Evolutionary conservation across 2,113 vertebrate genomes (phyloP).

Genomic region (Anhinga rufa): DNA sequence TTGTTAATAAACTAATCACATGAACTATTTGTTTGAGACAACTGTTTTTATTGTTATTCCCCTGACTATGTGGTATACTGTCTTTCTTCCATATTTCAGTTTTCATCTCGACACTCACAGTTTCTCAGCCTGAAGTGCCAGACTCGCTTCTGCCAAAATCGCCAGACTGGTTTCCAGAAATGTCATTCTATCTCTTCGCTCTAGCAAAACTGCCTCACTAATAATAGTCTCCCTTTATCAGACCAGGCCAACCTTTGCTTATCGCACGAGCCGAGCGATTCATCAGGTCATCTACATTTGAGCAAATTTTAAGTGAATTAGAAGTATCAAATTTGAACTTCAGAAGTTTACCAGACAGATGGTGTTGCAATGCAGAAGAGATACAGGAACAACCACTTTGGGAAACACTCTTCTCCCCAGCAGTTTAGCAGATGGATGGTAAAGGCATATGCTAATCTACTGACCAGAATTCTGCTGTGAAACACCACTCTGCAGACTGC

Average conservation of each 20-base stretch:
- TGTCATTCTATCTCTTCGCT: neutral
- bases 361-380: neutral
- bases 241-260: neutral
- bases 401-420: neutral
- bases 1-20: neutral
- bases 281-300: accelerated
- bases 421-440: neutral
- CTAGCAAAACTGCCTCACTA: neutral
- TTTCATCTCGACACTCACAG: neutral
- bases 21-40: neutral
- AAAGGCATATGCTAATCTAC: neutral
- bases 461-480: neutral
- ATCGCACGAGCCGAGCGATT: accelerated
- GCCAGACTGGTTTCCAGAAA: neutral
- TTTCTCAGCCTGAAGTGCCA: neutral
- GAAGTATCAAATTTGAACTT: neutral
- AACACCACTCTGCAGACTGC: neutral
- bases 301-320: neutral
- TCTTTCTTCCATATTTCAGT: neutral
- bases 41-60: neutral
- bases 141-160: neutral
- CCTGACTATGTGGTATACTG: accelerated
- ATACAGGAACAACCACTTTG: neutral
- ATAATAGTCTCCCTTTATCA: neutral
- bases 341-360: neutral